A percentile compares a stretch with the other conserved stretches of the same genome.
phyloP scores from a whole-genome alignment of 1,140 invertebrate species.

The Drosophila lowei region DNA sequence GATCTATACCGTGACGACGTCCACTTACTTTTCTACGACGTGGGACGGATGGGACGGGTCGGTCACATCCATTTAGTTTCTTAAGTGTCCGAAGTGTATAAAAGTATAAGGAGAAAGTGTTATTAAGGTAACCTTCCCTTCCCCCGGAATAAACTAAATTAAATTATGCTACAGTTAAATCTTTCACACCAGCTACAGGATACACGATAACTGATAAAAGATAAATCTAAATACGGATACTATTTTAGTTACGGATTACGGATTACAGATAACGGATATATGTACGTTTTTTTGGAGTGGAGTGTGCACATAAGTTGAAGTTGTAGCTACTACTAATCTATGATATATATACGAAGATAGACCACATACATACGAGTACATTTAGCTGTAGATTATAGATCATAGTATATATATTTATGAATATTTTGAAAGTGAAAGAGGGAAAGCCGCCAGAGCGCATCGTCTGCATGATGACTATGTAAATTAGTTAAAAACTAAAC shows the following conservation, averaged over 20 bases:
- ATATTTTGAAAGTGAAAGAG: slow-evolving; percentile 57
- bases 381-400: slow-evolving; percentile 18
- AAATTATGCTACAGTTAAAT: slow-evolving; percentile 16
- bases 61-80: slow-evolving; percentile 34
- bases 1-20: slow-evolving; percentile 21
- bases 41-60: slow-evolving; percentile 2
- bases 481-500: slow-evolving; percentile 81
- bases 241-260: slow-evolving; percentile 49
- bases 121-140: background rate
- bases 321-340: slow-evolving; percentile 72
- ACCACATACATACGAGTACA: slow-evolving; percentile 35
- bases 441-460: slow-evolving; percentile 75
- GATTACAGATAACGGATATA: slow-evolving; percentile 44
- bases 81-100: slow-evolving; percentile 36
- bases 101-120: slow-evolving; percentile 1
- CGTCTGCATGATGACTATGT: slow-evolving; percentile 74
- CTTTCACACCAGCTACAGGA: slow-evolving; percentile 40
- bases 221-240: slow-evolving; percentile 48
- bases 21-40: no score
- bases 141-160: slow-evolving; percentile 22
- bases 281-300: slow-evolving; percentile 35
- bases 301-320: slow-evolving; percentile 76
- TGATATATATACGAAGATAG: slow-evolving; percentile 35
- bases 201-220: slow-evolving; percentile 37
- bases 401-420: slow-evolving; percentile 42